Percentiles rank a stretch among this genome's conserved stretches.
These are phyloP conservation scores for Acrocyrtus sp. DNA, from an alignment of 2,888 invertebrate species.

Conservation along the genomic window DNA sequence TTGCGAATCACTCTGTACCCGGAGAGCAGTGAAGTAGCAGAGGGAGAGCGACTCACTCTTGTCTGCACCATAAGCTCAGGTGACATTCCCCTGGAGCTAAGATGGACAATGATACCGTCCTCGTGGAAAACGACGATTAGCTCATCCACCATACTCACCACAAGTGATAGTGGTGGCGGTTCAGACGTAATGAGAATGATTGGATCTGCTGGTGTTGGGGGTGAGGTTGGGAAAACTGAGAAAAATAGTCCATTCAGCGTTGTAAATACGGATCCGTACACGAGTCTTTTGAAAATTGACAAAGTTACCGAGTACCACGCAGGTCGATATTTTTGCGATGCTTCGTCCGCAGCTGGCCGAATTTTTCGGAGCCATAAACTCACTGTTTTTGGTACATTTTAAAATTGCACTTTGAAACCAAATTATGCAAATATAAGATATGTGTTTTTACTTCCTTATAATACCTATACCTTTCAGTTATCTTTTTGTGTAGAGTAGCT, in stretches of 20 bases:
- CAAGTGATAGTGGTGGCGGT: neutral
- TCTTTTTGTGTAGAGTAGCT: too few relatives aligned
- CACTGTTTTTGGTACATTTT: constrained; percentile 59
- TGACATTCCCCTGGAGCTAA: constrained; percentile 53
- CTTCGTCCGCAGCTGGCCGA: constrained; percentile 56
- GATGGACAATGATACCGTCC: constrained; percentile 55
- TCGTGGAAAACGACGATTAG: constrained; percentile 26
- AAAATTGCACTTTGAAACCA: neutral
- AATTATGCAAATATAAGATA: too few relatives aligned
- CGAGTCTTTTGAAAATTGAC: constrained; percentile 60
- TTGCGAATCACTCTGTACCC: constrained; percentile 59
- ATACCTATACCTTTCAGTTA: too few relatives aligned
- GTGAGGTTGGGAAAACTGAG: neutral
- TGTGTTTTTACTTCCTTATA: too few relatives aligned
- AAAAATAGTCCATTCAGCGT: constrained; percentile 58
- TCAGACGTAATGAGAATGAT: constrained; percentile 24
- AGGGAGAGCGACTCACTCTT: constrained; percentile 60
- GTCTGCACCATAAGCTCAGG: constrained; percentile 61
- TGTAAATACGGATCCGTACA: constrained; percentile 72
- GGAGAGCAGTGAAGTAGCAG: constrained; percentile 57
- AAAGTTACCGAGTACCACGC: constrained; percentile 65
- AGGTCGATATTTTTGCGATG: constrained; percentile 60
- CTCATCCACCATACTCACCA: constrained; percentile 1
- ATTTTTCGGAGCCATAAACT: constrained; percentile 58
- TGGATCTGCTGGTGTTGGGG: constrained; percentile 19